phyloP scores from a whole-genome alignment of 2,888 invertebrate species.

The Spialia ferax region DNA sequence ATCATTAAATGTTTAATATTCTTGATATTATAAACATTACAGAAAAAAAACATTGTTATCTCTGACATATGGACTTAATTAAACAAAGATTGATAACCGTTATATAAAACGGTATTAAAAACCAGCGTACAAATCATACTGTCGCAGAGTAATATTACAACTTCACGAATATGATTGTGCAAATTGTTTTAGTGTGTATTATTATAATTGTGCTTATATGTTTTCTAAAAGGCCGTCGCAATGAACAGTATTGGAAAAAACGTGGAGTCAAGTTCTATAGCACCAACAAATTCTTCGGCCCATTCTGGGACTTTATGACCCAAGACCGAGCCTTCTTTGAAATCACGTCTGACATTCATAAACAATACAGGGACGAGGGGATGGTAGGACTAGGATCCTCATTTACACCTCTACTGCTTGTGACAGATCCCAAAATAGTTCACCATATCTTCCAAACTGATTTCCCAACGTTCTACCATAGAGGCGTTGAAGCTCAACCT shows the following conservation, averaged over 20 bases:
- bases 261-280: not conserved
- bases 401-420: conserved; percentile 48
- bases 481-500: conserved; percentile 46
- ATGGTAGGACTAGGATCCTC: conserved; percentile 53
- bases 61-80: too few relatives aligned
- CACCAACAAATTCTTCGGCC: not conserved
- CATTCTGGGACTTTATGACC: not conserved
- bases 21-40: too few relatives aligned
- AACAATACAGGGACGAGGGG: not conserved
- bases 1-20: too few relatives aligned
- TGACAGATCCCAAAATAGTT: conserved; percentile 52
- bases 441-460: conserved; percentile 52
- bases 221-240: not conserved
- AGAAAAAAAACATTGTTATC: too few relatives aligned
- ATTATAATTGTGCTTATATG: not conserved
- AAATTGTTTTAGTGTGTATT: not conserved
- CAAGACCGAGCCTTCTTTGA: conserved; percentile 1
- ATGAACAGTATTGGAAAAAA: not conserved
- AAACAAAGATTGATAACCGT: too few relatives aligned
- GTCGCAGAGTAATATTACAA: too few relatives aligned
- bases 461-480: conserved; percentile 52
- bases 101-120: too few relatives aligned
- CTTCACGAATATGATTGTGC: too few relatives aligned
- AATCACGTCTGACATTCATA: not conserved
- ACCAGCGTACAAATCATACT: too few relatives aligned